Evolutionary conservation across 2,113 vertebrate species (phyloP).

Genomic region (Heterochromis multidens): DNA sequence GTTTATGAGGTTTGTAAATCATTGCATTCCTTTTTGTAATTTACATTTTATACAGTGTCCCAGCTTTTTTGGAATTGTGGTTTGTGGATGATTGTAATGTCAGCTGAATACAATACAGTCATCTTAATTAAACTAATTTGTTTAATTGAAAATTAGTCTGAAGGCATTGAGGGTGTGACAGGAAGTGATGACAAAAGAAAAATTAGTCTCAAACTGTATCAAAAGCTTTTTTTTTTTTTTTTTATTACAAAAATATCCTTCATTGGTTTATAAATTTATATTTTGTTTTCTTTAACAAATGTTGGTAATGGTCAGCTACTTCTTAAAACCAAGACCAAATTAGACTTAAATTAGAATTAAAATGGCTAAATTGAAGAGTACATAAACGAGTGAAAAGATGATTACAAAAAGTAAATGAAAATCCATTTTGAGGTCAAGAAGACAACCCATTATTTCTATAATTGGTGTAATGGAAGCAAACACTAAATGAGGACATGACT

Average conservation of each 20-base stretch:
- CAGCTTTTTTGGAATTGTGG: background rate
- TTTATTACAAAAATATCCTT: background rate
- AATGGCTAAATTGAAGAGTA: background rate
- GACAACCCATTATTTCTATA: background rate
- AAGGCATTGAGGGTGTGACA: background rate
- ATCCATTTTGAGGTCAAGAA: background rate
- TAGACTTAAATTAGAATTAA: background rate
- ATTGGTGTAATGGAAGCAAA: background rate
- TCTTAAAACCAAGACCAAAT: background rate
- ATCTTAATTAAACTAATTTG: background rate
- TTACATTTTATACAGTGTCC: too few species aligned
- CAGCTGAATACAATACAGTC: background rate
- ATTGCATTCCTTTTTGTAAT: too few species aligned
- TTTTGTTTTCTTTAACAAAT: background rate
- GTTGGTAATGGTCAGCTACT: background rate
- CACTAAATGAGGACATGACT: background rate
- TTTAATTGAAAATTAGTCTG: background rate
- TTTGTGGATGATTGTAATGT: background rate
- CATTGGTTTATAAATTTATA: background rate
- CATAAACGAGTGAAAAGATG: background rate
- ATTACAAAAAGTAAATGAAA: background rate
- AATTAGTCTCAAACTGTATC: background rate
- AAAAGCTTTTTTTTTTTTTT: background rate
- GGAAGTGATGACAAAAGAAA: background rate
- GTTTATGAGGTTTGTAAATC: too few species aligned